Conservation (phyloP, 2,888 invertebrate species). For the Cylloceria caligata region DNA sequence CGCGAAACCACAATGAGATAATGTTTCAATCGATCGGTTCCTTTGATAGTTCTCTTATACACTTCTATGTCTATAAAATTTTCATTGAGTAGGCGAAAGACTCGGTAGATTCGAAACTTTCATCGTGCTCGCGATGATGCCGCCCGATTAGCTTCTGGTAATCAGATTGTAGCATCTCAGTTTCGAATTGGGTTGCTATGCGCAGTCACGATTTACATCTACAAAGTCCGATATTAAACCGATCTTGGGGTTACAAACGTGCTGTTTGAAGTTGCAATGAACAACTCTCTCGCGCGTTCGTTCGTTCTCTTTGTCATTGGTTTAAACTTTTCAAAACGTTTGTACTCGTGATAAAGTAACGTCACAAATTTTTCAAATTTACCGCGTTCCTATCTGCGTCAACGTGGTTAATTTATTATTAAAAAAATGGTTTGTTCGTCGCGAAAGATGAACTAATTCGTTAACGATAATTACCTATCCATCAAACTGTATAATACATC, state of each 20-base stretch:
- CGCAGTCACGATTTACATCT: constrained; percentile 38
- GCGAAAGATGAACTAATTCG: no score
- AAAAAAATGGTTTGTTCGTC: constrained; percentile 36
- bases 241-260: constrained; percentile 4
- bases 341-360: constrained; percentile 40
- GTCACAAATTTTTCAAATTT: constrained; percentile 50
- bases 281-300: not conserved
- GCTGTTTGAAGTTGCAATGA: constrained; percentile 3
- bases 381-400: constrained; percentile 53
- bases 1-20: constrained; percentile 31
- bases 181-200: constrained; percentile 40
- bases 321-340: constrained; percentile 25
- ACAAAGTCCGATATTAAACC: constrained; percentile 23
- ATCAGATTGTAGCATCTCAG: constrained; percentile 43
- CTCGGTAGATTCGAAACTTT: constrained; percentile 32
- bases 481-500: constrained; percentile 44
- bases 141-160: constrained; percentile 54
- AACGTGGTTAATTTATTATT: constrained; percentile 46
- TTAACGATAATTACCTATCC: constrained; percentile 26
- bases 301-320: not conserved
- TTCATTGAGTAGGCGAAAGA: constrained; percentile 19
- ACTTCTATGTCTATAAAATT: constrained; percentile 1
- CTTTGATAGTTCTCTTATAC: constrained; percentile 19
- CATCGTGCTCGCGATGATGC: constrained; percentile 33
- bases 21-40: constrained; percentile 50